Evolutionary conservation across 2,797 vertebrate species (phyloP), one percentile per base, ranked within the genome.

Genomic region (Syngnathus rostellatus): DNA sequence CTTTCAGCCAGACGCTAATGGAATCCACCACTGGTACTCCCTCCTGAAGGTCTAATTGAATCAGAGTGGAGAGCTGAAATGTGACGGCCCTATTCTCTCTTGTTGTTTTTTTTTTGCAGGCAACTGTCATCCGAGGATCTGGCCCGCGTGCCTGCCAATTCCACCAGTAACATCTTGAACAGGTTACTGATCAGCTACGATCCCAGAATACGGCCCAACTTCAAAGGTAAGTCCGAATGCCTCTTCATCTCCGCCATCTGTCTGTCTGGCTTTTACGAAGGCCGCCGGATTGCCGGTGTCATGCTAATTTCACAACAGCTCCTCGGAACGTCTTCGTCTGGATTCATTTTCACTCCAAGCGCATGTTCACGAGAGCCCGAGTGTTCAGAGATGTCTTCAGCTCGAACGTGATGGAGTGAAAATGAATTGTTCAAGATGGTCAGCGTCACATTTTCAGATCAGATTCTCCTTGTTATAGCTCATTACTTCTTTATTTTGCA

Each of bases 151-250:
- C 96, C 97, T 48, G 93, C 79, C 39, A 99, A 99, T 84, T 94
- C 97, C 59, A 98, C 96, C 54, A 99, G 97, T 83, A 99, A 97
- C 89, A 98, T 98, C 86, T 88, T 99, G 85, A 99, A 98, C 84
- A 93, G 94, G 72, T 90, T 99, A 70, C 89, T 99, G 86, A 84
- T 98, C 86, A 94, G 71, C 86, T 99, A 99, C 67, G 97, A 99
- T 85, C 96, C 97, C 62, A 91, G 97, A 89, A 98, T 99, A 86
- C 91, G 97, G 72, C 97, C 97, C 70, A 98, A 99, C 92, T 99
- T 99, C 89, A 99, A 99, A 96, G 96, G 97, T 93, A 81, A 83
- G 93, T 76, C 61, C 67, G 60, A 50, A 64, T 67, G 43, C 40
- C 54, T 71, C 73, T 46, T 67, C 74, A 79, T 83, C 73, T 61